These are phyloP conservation scores for Argyresthia albistria DNA, from an alignment of 2,888 invertebrate species.

Conservation along the genomic window DNA sequence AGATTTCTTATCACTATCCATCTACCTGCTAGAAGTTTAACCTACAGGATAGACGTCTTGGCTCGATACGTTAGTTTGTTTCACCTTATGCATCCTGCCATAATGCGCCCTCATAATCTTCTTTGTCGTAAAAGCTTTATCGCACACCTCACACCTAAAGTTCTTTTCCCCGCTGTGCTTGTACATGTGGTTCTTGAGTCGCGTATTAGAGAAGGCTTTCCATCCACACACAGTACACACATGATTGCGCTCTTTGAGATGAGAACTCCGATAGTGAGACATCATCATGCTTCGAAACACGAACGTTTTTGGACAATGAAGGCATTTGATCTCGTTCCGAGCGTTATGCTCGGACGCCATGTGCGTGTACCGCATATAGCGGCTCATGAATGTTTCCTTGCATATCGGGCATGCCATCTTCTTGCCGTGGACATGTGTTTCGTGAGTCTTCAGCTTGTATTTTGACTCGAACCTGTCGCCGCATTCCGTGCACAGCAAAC, in stretches of 20 bases:
- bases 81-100: neutral
- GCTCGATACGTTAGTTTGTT: neutral
- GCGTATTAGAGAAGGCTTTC: conserved; percentile 55
- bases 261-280: conserved; percentile 51
- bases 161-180: conserved; percentile 64
- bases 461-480: conserved; percentile 60
- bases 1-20: no score
- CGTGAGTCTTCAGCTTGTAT: conserved; percentile 62
- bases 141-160: conserved; percentile 53
- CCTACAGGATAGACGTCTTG: no score
- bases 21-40: no score
- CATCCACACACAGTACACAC: conserved; percentile 53
- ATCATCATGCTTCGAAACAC: conserved; percentile 62
- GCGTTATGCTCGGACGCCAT: conserved; percentile 57
- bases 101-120: conserved; percentile 55
- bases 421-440: conserved; percentile 54
- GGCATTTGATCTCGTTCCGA: conserved; percentile 49
- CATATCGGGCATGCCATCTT: conserved; percentile 66
- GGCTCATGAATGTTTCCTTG: conserved; percentile 44
- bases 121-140: conserved; percentile 54
- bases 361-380: conserved; percentile 49
- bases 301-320: conserved; percentile 57
- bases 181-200: conserved; percentile 65
- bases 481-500: conserved; percentile 47
- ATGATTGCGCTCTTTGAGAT: conserved; percentile 51